Evolutionary conservation across 1,140 invertebrate species (phyloP), one percentile per base, ranked within the genome.

Genomic region (Dendroctonus valens): DNA sequence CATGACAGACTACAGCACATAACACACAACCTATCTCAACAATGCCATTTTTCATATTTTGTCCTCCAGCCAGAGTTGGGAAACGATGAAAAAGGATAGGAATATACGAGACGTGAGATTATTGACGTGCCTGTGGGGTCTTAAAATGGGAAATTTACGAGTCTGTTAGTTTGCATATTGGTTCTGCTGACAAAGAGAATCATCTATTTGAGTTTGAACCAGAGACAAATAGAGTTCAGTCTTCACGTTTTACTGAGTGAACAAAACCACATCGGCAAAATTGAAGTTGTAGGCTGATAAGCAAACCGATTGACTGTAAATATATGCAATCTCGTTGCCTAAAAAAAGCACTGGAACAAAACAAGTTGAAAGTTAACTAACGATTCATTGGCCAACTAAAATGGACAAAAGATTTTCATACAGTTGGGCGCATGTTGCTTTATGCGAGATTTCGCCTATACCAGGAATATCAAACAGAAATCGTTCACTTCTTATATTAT

Each of bases 71-170:
- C 40, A 58, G 12, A 44, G 14, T 58, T 58, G 55, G 7, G 7
- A 14, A 58, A 51, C 7, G 49, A 3, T 26, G 46, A 42, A 58
- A 0, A 58, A 46, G 26, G 55, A 58, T 11, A 26, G 55, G 15
- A 7, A 58, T 46, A 55, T 14, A 44, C 7, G 11, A 58, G 55
- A 58, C 55, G 12, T 44, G 41, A 58, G 41, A 44, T 15, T 58
- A 38, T 58, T 58, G 55, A 58, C 40, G 41, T 58, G 41, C 41
- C 41, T 44, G 55, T 14, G 55, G 41, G n/a, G 40, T 37, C 12
- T 46, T 58, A 58, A 58, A 58, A 58, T 58, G 55, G 55, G 55
- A 26, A 55, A 58, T 58, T 44, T 58, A 58, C 41, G 55, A 39
- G 53, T 40, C 37, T 44, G 41, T 54, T 54, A 44, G 55, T 44